A percentile compares a stretch with the other conserved stretches of the same genome.
Conservation (phyloP, 1,140 invertebrate genomes). For the Brachionus rubens region DNA sequence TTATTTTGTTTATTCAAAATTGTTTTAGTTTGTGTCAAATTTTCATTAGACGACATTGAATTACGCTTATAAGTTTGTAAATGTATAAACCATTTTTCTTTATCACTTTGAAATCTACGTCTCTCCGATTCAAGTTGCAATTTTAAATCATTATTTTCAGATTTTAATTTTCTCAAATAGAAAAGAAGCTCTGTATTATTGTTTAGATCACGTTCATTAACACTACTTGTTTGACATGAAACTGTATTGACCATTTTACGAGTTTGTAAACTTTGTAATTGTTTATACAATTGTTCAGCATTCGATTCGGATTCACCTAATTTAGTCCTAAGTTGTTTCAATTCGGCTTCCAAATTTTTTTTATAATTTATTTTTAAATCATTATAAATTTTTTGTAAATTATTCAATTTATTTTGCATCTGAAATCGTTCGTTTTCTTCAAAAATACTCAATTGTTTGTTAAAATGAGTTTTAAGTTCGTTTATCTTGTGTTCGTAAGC, state of each 20-base stretch:
- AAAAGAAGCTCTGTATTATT: slow-evolving; percentile 16
- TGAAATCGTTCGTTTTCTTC: slow-evolving; percentile 39
- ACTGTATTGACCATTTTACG: not conserved
- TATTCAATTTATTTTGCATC: slow-evolving; percentile 37
- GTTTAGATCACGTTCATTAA: not conserved
- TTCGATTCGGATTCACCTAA: slow-evolving; percentile 12
- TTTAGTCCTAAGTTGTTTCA: not conserved
- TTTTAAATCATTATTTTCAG: slow-evolving; percentile 21
- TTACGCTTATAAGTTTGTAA: not conserved
- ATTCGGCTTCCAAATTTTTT: slow-evolving; percentile 20
- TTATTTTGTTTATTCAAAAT: not conserved
- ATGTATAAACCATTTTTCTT: slow-evolving; percentile 35
- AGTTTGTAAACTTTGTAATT: not conserved
- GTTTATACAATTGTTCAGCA: not conserved
- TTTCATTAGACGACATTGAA: slow-evolving; percentile 25
- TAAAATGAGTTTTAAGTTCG: slow-evolving; percentile 36
- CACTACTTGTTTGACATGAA: not conserved
- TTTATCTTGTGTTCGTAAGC: slow-evolving; percentile 33
- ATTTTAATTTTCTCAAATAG: slow-evolving; percentile 38
- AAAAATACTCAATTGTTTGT: slow-evolving; percentile 24
- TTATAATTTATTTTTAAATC: slow-evolving; percentile 40
- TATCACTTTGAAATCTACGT: slow-evolving; percentile 10
- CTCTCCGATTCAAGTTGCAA: slow-evolving; percentile 9
- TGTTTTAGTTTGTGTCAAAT: slow-evolving; percentile 5
- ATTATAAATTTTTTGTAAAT: slow-evolving; percentile 41